A percentile compares a stretch with the other conserved stretches of the same genome.
Conservation (phyloP, 2,113 vertebrate species). For the Thamnaconus septentrionalis region DNA sequence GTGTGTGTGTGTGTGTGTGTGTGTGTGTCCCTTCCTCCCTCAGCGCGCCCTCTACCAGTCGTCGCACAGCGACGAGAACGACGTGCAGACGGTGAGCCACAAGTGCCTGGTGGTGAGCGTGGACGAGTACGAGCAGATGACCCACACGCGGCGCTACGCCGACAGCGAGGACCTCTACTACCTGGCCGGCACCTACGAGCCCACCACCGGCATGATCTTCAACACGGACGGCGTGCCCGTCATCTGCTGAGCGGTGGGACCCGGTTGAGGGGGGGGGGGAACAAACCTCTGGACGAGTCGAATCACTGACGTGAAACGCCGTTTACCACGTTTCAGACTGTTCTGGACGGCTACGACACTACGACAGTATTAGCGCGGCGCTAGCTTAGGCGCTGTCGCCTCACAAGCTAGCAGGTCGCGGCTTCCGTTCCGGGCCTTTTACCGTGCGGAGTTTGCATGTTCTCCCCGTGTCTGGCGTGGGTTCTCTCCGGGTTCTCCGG, state of each 20-base stretch:
- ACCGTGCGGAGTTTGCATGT: too few species aligned
- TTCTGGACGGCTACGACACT: conserved; percentile 33
- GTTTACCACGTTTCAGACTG: conserved; percentile 1
- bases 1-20: too few species aligned
- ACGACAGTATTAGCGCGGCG: conserved; percentile 51
- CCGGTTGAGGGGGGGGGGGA: background rate
- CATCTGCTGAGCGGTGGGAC: conserved; percentile 82
- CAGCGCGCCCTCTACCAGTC: conserved; percentile 98
- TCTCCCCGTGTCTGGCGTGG: too few species aligned
- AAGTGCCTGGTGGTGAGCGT: conserved; percentile 97
- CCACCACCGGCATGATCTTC: conserved; percentile 99
- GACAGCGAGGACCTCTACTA: conserved; percentile 99
- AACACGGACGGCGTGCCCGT: conserved; percentile 95
- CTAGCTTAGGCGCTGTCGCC: too few species aligned
- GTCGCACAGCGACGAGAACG: conserved; percentile 96
- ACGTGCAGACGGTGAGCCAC: conserved; percentile 98
- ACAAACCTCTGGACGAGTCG: background rate
- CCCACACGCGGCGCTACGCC: conserved; percentile 94
- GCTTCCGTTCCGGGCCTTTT: too few species aligned
- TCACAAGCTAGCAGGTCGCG: background rate
- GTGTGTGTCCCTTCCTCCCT: background rate
- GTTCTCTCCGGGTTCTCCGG: too few species aligned
- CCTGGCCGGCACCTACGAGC: conserved; percentile 97
- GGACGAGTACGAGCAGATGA: conserved; percentile 97
- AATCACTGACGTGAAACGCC: conserved; percentile 21